These are phyloP conservation scores for Sialia sialis DNA, from an alignment of 2,113 vertebrate species.

Conservation along the genomic window DNA sequence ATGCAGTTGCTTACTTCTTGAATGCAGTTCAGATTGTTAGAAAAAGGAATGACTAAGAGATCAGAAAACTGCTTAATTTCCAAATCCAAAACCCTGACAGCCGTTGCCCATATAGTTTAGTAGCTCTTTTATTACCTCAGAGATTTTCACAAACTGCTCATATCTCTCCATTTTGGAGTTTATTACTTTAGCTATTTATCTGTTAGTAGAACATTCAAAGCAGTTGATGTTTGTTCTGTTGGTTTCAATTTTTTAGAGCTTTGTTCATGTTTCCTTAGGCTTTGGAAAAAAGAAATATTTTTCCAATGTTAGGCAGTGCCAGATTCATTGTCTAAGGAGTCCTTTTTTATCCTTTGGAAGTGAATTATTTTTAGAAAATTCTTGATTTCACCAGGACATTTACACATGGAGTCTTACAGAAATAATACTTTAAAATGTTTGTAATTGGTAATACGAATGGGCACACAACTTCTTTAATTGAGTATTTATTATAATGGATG, in stretches of 20 bases:
- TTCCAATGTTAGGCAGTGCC: not conserved
- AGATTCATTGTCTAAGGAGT: not conserved
- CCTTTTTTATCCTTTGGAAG: not conserved
- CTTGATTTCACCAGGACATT: not conserved
- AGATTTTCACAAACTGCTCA: not conserved
- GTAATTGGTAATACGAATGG: not conserved
- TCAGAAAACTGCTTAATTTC: not conserved
- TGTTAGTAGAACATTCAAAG: not conserved
- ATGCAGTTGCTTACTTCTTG: not conserved
- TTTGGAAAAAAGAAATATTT: not conserved
- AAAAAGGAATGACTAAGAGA: not conserved
- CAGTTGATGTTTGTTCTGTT: not conserved
- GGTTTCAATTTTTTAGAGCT: not conserved
- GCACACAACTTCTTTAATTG: not conserved
- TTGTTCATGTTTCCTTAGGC: not conserved
- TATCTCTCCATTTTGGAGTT: not conserved
- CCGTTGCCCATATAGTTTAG: not conserved
- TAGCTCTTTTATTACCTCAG: not conserved
- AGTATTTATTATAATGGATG: not conserved
- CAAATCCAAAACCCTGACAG: not conserved
- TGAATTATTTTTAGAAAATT: not conserved
- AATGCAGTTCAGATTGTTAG: not conserved
- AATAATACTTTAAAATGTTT: not conserved
- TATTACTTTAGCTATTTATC: not conserved
- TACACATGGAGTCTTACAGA: not conserved